Conservation (phyloP, 1,140 invertebrate species). For the Drosophila parvula region DNA sequence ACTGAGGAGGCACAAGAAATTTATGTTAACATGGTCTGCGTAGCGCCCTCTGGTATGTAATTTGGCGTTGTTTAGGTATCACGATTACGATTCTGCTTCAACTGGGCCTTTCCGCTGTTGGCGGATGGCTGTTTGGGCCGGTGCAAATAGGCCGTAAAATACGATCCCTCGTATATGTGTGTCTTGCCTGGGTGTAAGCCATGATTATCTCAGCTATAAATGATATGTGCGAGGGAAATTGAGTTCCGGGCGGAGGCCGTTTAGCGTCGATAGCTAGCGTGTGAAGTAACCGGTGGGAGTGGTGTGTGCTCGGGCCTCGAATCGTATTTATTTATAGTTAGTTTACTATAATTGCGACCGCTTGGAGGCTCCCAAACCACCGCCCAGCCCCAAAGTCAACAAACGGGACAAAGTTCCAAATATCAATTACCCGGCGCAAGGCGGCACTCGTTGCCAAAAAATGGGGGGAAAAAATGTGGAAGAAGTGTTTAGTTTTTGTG, state of each 20-base stretch:
- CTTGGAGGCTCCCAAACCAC: not conserved
- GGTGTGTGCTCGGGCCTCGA: constrained; percentile 8
- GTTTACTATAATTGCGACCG: constrained; percentile 49
- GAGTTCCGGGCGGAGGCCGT: constrained; percentile 17
- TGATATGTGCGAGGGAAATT: constrained; percentile 69
- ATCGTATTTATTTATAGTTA: constrained; percentile 53
- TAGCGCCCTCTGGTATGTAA: constrained; percentile 83
- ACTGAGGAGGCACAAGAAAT: constrained; percentile 72
- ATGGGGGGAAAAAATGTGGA: not conserved
- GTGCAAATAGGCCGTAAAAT: constrained; percentile 51
- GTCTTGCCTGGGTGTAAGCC: constrained; percentile 73
- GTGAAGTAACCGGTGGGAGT: constrained; percentile 59
- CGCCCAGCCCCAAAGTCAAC: constrained; percentile 23
- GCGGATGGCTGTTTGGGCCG: not conserved
- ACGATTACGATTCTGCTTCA: constrained; percentile 67
- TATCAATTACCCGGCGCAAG: constrained; percentile 47
- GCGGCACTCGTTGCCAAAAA: constrained; percentile 59
- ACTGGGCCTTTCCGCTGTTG: constrained; percentile 11
- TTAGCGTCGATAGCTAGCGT: constrained; percentile 61
- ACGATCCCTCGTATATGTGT: constrained; percentile 27
- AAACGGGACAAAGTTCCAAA: constrained; percentile 24
- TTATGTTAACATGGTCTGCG: constrained; percentile 82
- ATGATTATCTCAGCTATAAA: constrained; percentile 79
- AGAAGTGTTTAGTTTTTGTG: constrained; percentile 68
- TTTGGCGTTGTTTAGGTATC: constrained; percentile 82